Percentiles rank a stretch among this genome's conserved stretches.
phyloP scores from a whole-genome alignment of 1,140 invertebrate species.

The Lasioglossum albipes region DNA sequence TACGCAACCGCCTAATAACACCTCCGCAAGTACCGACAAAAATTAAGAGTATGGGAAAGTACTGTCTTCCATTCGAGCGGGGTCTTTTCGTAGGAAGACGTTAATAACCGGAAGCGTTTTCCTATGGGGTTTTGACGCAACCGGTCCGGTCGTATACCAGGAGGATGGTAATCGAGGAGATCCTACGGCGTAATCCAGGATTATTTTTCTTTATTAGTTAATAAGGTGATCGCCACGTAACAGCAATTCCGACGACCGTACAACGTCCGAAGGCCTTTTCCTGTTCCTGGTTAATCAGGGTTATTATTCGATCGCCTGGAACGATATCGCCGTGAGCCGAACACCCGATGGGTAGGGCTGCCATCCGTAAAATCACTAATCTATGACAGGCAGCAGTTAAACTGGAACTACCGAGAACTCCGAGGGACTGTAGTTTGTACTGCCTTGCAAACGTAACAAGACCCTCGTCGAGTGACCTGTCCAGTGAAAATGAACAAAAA shows the following conservation, averaged over 20 bases:
- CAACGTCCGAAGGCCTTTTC: constrained; percentile 4
- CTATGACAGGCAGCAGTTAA: too few species aligned
- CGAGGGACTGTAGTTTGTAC: too few species aligned
- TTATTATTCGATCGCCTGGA: too few species aligned
- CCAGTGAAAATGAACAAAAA: too few species aligned
- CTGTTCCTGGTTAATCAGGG: background rate
- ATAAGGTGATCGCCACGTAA: background rate
- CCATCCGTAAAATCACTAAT: too few species aligned
- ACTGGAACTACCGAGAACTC: too few species aligned
- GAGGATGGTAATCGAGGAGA: constrained; percentile 30
- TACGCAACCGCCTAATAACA: too few species aligned
- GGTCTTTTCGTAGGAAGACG: constrained; percentile 6
- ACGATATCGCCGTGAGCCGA: too few species aligned
- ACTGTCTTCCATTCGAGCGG: background rate
- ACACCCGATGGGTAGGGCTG: too few species aligned
- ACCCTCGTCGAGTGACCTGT: too few species aligned
- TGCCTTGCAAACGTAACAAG: too few species aligned
- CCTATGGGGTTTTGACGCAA: constrained; percentile 15
- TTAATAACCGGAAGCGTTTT: constrained; percentile 43
- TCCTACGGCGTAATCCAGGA: background rate
- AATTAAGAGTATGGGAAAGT: background rate
- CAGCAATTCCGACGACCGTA: too few species aligned
- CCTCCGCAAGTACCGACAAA: background rate
- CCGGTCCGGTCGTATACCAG: constrained; percentile 2
- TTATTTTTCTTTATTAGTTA: background rate